phyloP scores from a whole-genome alignment of 2,888 invertebrate species.

The Portevinia maculata region DNA sequence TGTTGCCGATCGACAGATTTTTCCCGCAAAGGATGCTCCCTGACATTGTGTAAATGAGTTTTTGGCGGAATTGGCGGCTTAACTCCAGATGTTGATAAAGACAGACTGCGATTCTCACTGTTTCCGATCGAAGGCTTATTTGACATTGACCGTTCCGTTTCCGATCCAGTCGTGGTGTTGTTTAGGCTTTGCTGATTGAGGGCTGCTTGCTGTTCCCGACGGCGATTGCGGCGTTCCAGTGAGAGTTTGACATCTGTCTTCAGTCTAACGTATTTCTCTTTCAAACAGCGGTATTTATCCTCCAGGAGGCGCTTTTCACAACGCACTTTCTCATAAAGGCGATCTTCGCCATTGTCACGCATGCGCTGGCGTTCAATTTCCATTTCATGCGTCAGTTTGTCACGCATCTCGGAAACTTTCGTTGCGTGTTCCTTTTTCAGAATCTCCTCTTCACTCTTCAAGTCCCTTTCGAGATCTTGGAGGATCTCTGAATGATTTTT shows the following conservation, averaged over 20 bases:
- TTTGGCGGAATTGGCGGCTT: constrained; percentile 81
- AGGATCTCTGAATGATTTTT: constrained; percentile 81
- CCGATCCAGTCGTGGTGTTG: constrained; percentile 89
- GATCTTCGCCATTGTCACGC: constrained; percentile 82
- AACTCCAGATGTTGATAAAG: constrained; percentile 58
- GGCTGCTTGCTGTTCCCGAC: constrained; percentile 85
- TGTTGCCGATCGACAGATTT: constrained; percentile 75
- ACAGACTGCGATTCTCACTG: constrained; percentile 79
- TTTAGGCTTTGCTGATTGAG: constrained; percentile 77
- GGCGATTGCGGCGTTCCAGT: constrained; percentile 88
- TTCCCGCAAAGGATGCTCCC: constrained; percentile 71
- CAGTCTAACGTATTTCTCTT: constrained; percentile 91
- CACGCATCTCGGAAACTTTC: constrained; percentile 86
- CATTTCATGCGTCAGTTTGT: constrained; percentile 85
- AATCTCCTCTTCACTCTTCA: constrained; percentile 86
- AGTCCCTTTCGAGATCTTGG: constrained; percentile 81
- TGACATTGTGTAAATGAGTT: constrained; percentile 76
- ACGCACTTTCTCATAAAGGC: constrained; percentile 86
- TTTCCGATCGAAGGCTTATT: constrained; percentile 85
- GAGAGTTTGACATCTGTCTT: constrained; percentile 92
- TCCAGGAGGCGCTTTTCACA: constrained; percentile 89
- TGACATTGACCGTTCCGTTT: constrained; percentile 91
- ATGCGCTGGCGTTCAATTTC: constrained; percentile 83
- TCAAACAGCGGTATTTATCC: constrained; percentile 91
- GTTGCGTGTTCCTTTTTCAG: constrained; percentile 88